Base-by-base conservation (phyloP, 2,113 vertebrate genomes). In the Trogon melanurus region DNA sequence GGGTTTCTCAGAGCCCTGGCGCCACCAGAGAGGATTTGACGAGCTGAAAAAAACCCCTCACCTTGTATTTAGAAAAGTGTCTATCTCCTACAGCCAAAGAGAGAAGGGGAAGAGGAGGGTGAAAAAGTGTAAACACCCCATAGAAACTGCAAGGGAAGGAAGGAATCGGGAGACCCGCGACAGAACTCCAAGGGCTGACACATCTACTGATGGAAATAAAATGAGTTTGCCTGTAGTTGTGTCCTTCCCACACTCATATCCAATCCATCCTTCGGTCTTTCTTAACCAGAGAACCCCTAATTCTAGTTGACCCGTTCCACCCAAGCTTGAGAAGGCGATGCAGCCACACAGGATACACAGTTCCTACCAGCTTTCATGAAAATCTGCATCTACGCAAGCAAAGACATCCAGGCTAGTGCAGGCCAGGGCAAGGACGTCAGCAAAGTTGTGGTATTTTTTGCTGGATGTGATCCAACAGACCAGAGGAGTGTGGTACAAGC, bases 61-160 rank as follows among this genome's bases (percentile, higher is more conserved):
- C 56, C 83, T 94, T 88, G 82, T 29, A 94, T 89, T 92, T 85
- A 22, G 21, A 76, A 79, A 93, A 65, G 45, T 80, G 79, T 93
- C 91, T 29, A 51, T 95, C 94, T 95, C 88, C 53, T 79, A 38
- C 47, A 57, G 60, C 34, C 3, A 2, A 87, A 66, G 48, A 88
- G 41, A 26, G 60, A 56, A 38, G 13, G 58, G 56, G n/a, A 18
- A 71, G 27, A 32, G 45, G n/a, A 21, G 16, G 21, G 45, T 7
- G 6, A 1, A 2, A 29, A 70, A 56, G 48, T 16, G 23, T 64
- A 34, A 89, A 81, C 14, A 30, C 4, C 34, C 51, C 4, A 0
- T 13, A 32, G 3, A 47, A 67, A 74, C 13, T 16, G 13, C 38
- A 81, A 32, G 29, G 65, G 27, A 93, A 87, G 61, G 44, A 79